Base-by-base conservation (phyloP, 2,797 vertebrate species). In the Gymnodraco acuticeps region DNA sequence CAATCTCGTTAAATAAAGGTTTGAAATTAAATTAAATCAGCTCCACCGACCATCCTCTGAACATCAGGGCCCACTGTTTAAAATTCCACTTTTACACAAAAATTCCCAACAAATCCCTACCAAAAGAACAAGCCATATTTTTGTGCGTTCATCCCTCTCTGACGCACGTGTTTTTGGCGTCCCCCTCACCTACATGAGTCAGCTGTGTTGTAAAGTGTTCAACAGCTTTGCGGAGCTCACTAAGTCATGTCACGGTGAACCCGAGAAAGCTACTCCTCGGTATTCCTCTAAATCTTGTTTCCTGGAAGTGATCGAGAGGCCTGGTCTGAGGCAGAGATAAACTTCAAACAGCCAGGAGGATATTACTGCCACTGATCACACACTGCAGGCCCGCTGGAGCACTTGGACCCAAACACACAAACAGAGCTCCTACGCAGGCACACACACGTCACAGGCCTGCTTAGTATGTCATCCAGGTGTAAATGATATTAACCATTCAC, bases 391-490 rank as follows among this genome's bases (percentile, higher is more conserved):
- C 86, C 20, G 78, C 63, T 70, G 79, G 55, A 78, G 76, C 77
- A 60, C 70, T 64, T 73, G 59, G 65, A 75, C 77, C 10, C 14
- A 0, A 55, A 12, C 27, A 71, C 75, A 61, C 64, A 70, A 42
- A 82, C 76, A 68, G 78, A 78, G 64, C 80, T 68, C 83, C 83
- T 5, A 64, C 11, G 2, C 83, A 94, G 53, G 70, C 63, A 60
- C 69, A 75, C 75, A 55, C 68, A 61, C 81, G 69, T 85, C 88
- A 87, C 77, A 63, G 67, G 76, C 74, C 79, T 84, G 83, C 52
- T 63, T 93, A 94, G 95, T 88, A 93, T 95, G 91, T 96, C 95
- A 83, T 92, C 78, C 50, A 81, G 89, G 84, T 88, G 81, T 91
- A 91, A 92, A 88, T 91, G 84, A 84, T 62, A 75, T 75, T 81